Conservation (phyloP, 1,140 invertebrate species). For the Bombus huntii region DNA sequence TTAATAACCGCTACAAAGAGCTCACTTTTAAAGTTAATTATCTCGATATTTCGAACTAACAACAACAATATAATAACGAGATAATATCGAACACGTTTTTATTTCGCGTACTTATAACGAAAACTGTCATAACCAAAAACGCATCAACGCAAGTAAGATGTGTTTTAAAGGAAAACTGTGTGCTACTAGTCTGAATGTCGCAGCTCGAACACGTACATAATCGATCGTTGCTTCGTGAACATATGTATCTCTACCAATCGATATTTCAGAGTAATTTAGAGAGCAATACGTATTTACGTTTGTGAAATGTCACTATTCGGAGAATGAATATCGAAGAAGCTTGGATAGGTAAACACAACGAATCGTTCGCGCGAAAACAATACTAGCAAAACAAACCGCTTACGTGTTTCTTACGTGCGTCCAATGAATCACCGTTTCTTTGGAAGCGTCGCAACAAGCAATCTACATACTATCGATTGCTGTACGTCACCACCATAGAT, state of each 20-base stretch:
- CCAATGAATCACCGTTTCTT: constrained; percentile 30
- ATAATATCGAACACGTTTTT: too few relatives aligned
- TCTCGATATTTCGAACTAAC: neutral
- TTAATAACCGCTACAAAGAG: too few relatives aligned
- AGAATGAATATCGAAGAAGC: neutral
- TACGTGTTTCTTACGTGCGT: neutral
- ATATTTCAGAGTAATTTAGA: constrained; percentile 19
- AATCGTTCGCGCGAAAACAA: neutral
- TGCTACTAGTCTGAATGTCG: neutral
- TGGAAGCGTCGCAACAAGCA: neutral
- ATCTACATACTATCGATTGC: neutral
- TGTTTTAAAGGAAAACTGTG: neutral
- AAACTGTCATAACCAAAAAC: neutral
- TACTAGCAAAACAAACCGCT: constrained; percentile 10
- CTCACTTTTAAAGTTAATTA: neutral
- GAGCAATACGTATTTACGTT: neutral
- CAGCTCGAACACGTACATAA: neutral
- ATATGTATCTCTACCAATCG: neutral
- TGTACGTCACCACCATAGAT: neutral
- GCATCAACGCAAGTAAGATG: neutral
- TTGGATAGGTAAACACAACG: too few relatives aligned
- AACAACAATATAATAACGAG: too few relatives aligned
- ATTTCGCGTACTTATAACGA: too few relatives aligned
- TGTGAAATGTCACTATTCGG: neutral
- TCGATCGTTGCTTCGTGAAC: neutral